phyloP scores from a whole-genome alignment of 2,113 vertebrate species.

The Dryoscopus gambensis region DNA sequence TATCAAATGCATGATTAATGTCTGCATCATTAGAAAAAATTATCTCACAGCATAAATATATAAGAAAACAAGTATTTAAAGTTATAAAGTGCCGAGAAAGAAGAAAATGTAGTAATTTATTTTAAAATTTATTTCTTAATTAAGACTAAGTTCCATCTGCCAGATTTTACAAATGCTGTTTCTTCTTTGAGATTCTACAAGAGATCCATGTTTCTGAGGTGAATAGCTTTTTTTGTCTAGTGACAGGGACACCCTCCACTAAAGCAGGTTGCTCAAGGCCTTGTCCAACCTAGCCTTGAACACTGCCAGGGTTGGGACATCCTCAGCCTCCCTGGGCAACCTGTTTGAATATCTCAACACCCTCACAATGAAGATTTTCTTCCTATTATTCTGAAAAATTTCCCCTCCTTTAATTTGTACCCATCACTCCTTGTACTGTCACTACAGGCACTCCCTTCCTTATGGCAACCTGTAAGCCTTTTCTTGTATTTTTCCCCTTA shows the following conservation, averaged over 20 bases:
- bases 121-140: not conserved
- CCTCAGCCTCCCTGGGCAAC: not conserved
- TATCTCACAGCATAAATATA: not conserved
- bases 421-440: not conserved
- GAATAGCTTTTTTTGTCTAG: not conserved
- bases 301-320: not conserved
- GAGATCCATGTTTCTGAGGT: not conserved
- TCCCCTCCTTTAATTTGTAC: not conserved
- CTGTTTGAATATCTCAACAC: not conserved
- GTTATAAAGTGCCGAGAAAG: not conserved
- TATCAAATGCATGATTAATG: not conserved
- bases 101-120: not conserved
- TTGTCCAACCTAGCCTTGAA: not conserved
- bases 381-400: not conserved
- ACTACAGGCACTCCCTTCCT: not conserved
- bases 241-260: too few species aligned
- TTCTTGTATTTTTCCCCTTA: not conserved
- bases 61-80: not conserved
- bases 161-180: not conserved
- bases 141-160: not conserved
- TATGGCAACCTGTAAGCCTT: rapidly evolving
- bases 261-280: not conserved
- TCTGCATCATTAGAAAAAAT: not conserved
- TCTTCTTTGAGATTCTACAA: not conserved
- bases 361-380: not conserved